A percentile compares a stretch with the other conserved stretches of the same genome.
Evolutionary conservation across 2,888 invertebrate species (phyloP).

Genomic region (Magallana nippona): DNA sequence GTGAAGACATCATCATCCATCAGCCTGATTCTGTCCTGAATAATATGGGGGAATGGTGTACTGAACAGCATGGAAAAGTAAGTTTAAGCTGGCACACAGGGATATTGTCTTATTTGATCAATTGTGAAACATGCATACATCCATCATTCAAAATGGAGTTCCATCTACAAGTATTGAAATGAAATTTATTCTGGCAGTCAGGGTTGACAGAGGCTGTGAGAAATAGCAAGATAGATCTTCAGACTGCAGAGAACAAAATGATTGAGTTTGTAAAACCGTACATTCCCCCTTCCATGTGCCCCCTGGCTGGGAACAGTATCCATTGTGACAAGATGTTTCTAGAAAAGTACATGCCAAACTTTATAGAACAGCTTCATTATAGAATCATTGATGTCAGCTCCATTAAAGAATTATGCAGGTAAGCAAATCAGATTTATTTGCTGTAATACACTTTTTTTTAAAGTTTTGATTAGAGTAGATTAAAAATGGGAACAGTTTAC

Average conservation of each 20-base stretch:
- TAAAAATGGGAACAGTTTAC: not conserved
- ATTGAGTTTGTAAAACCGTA: slow-evolving; percentile 87
- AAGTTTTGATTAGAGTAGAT: not conserved
- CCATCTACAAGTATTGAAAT: too few species aligned
- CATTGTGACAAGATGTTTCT: slow-evolving; percentile 93
- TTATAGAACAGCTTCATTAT: slow-evolving; percentile 91
- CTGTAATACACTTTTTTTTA: not conserved
- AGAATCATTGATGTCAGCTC: slow-evolving; percentile 95
- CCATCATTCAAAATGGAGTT: too few species aligned
- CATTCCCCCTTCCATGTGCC: slow-evolving; percentile 79
- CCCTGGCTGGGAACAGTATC: slow-evolving; percentile 91
- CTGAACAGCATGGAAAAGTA: slow-evolving; percentile 89
- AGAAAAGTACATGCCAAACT: slow-evolving; percentile 88
- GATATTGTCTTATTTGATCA: too few species aligned
- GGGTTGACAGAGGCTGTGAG: slow-evolving; percentile 89
- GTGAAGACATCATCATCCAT: slow-evolving; percentile 89
- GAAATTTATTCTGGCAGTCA: slow-evolving; percentile 82
- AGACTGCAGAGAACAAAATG: slow-evolving; percentile 86
- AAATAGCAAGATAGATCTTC: slow-evolving; percentile 85
- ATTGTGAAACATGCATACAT: too few species aligned
- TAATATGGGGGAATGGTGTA: slow-evolving; percentile 92
- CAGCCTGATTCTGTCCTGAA: slow-evolving; percentile 87
- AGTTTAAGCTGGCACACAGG: slow-evolving; percentile 3
- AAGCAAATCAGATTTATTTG: slow-evolving; percentile 5
- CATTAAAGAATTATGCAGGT: slow-evolving; percentile 88